A percentile compares a stretch with the other conserved stretches of the same genome.
These are phyloP conservation scores for Oreochromis aureus DNA, from an alignment of 2,113 vertebrate genomes.

Conservation along the genomic window DNA sequence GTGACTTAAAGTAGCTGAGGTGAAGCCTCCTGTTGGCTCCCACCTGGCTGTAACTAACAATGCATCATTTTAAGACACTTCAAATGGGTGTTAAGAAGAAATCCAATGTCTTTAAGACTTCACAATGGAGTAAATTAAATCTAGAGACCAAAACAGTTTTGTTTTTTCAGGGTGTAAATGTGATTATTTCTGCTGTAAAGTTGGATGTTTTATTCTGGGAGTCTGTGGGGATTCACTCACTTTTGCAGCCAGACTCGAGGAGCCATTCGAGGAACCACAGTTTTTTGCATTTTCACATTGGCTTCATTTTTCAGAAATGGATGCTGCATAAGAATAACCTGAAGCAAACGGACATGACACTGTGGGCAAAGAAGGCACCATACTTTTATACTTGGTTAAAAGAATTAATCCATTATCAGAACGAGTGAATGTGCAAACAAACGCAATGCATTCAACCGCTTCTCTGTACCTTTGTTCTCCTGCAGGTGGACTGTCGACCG, in stretches of 20 bases:
- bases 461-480: neutral
- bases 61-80: neutral
- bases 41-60: neutral
- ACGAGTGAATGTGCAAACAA: neutral
- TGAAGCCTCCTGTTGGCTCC: neutral
- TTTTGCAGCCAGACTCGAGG: neutral
- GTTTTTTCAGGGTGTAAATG: neutral
- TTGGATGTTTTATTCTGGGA: neutral
- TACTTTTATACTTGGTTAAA: neutral
- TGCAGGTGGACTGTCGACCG: neutral
- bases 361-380: neutral
- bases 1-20: neutral
- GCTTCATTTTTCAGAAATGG: neutral
- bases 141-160: neutral
- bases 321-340: neutral
- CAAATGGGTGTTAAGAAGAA: neutral
- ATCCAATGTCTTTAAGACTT: neutral
- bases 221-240: neutral
- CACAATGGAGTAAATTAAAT: neutral
- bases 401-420: neutral
- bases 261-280: neutral
- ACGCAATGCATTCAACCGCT: neutral
- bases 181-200: neutral
- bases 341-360: neutral
- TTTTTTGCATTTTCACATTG: neutral